phyloP scores from a whole-genome alignment of 1,140 invertebrate species.

The Ridgeia piscesae region DNA sequence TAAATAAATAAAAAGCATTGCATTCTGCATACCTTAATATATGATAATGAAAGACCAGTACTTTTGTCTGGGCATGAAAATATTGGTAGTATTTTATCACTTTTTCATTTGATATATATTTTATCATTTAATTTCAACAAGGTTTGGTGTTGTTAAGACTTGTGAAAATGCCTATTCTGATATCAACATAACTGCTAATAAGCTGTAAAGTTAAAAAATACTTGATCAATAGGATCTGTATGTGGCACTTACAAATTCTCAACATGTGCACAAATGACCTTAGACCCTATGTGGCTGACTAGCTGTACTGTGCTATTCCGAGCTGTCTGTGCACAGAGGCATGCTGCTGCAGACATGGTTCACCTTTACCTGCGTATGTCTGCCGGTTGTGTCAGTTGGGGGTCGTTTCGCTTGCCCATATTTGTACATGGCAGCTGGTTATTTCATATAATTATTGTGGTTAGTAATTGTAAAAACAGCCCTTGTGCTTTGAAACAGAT shows the following conservation, averaged over 20 bases:
- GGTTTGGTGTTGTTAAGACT: background rate
- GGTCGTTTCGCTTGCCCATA: background rate
- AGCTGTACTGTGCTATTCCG: background rate
- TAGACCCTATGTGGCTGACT: too few relatives aligned
- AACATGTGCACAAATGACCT: background rate
- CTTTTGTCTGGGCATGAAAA: too few relatives aligned
- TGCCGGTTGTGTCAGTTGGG: background rate
- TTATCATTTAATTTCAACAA: background rate
- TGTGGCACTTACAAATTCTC: background rate
- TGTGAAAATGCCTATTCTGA: background rate
- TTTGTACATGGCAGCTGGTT: background rate
- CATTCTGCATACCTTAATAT: too few relatives aligned
- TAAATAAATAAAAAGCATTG: too few relatives aligned
- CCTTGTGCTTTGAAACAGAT: background rate
- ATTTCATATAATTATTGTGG: background rate
- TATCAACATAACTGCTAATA: background rate
- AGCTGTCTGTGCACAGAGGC: background rate
- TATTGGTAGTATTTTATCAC: too few relatives aligned
- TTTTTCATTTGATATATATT: too few relatives aligned
- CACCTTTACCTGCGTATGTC: background rate
- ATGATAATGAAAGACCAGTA: too few relatives aligned
- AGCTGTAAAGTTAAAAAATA: background rate
- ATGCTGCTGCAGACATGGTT: background rate
- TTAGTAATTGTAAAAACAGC: background rate
- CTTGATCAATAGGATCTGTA: background rate